phyloP scores from a whole-genome alignment of 1,140 invertebrate genomes.

The Varroa destructor region DNA sequence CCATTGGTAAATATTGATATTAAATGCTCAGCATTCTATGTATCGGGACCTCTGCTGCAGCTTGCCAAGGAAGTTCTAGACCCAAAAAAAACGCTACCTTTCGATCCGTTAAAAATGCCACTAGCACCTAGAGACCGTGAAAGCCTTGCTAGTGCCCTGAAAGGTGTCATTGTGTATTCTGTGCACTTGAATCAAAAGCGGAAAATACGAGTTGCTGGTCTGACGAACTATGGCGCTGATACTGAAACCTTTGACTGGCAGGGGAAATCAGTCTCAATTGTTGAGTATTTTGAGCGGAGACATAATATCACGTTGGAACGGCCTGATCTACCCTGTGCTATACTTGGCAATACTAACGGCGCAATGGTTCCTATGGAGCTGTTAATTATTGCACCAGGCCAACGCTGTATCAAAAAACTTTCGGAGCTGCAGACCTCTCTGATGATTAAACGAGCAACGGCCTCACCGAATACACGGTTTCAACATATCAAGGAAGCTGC shows the following conservation, averaged over 20 bases:
- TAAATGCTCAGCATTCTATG: conserved; percentile 31
- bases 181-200: conserved; percentile 31
- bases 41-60: conserved; percentile 20
- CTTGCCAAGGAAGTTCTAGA: conserved; percentile 29
- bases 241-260: too few relatives aligned
- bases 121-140: conserved; percentile 16
- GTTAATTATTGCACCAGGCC: conserved; percentile 37
- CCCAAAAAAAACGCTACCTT: not conserved
- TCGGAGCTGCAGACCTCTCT: conserved; percentile 31
- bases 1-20: conserved; percentile 32
- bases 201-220: conserved; percentile 26
- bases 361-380: conserved; percentile 38
- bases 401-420: conserved; percentile 34
- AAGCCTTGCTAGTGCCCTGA: conserved; percentile 32
- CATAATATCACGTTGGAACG: conserved; percentile 35
- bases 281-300: conserved; percentile 37
- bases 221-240: too few relatives aligned
- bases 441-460: conserved; percentile 36
- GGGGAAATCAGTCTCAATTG: conserved; percentile 33
- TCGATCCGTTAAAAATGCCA: not conserved
- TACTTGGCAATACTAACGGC: conserved; percentile 35
- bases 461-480: conserved; percentile 36
- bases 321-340: conserved; percentile 38
- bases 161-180: conserved; percentile 31
- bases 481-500: not conserved